Base-by-base conservation (phyloP, 2,113 vertebrate genomes). In the Dipodomys spectabilis region DNA sequence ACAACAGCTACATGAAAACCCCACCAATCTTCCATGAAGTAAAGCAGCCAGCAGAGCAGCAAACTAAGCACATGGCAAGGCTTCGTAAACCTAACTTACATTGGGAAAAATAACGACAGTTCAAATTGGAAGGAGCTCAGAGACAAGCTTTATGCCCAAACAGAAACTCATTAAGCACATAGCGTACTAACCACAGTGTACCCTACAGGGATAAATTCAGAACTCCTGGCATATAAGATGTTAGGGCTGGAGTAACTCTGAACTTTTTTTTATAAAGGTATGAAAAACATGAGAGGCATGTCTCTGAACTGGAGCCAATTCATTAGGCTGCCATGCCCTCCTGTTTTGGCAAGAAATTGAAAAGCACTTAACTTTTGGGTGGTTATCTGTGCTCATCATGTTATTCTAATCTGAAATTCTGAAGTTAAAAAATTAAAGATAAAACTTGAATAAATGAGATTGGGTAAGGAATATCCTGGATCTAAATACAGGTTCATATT, bases 241-340 rank as follows among this genome's bases (percentile, higher is more conserved):
- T 94, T 83, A 93, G 86, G 22, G 80, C 88, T 94, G 93, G 83
- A 95, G 73, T 71, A 79, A 53, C 67, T 95, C 95, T 91, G 67
- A 87, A 93, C 28, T 86, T 93, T 85, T 39, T 94, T 95, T 92
- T 82, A 88, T 74, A 86, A 92, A 96, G 85, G 82, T 80, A 94
- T 81, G 92, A 96, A 84, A 96, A 97, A 90, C 86, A 95, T 57
- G 80, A 95, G 86, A 96, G 93, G 87, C 49, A 94, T 83, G 79
- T 74, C 77, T 95, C 92, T 96, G 82, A 95, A 94, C 74, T 35
- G 60, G 73, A 73, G 86, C 92, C 96, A 94, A 22, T 28, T 88
- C 88, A 5, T 82, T 84, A 87, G 72, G 25, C 53, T 92, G 72
- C 82, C 86, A 60, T 93, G 94, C 94, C 83, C 83, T 96, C 93